Evolutionary conservation across 2,113 vertebrate species (phyloP), one percentile per base, ranked within the genome.

Genomic region (Eretmochelys imbricata): DNA sequence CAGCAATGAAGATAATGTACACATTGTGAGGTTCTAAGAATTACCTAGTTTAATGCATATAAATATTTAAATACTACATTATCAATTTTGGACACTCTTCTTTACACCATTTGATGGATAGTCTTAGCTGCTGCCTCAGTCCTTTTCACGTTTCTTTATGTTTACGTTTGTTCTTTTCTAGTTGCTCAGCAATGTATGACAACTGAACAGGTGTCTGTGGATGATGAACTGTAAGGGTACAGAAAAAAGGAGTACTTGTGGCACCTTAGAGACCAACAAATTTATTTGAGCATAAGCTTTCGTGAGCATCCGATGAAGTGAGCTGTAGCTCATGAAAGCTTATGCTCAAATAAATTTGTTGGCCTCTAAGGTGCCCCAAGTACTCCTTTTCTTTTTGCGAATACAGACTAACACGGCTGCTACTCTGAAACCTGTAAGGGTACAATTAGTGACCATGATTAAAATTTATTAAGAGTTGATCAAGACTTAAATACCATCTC

Each of bases 151-250:
- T 76, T 46, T 62, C 4, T 55, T 84, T 29, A n/a, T 69, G 19
- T 69, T n/a, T 69, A 69, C 35, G 4, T 1, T 46, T 81, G 50
- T 24, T 54, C 2, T 38, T 54, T 54, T 54, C 35, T 82, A 54
- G n/a, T 53, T 82, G 24, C 65, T 72, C 9, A 22, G 65, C 19
- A 72, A 19, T 72, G 8, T 72, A 11, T 69, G n/a, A 69, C 24
- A 27, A 46, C 72, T 76, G 25, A 76, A 25, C 10, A 76, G 38
- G 20, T 14, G 20, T 76, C 20, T 78, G 62, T 81, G 35, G 14
- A 0, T 80, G 14, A 0, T 80, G 4, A 75, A 24, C 81, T 90
- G 46, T 65, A 17, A 1, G 1, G 90, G n/a, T 54, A 5, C 29
- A 11, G 42, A 42, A 42, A 42, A 42, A 42, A 42, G 42, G 42